Conservation (phyloP, 2,797 vertebrate species). For the Clarias platycephalus region DNA sequence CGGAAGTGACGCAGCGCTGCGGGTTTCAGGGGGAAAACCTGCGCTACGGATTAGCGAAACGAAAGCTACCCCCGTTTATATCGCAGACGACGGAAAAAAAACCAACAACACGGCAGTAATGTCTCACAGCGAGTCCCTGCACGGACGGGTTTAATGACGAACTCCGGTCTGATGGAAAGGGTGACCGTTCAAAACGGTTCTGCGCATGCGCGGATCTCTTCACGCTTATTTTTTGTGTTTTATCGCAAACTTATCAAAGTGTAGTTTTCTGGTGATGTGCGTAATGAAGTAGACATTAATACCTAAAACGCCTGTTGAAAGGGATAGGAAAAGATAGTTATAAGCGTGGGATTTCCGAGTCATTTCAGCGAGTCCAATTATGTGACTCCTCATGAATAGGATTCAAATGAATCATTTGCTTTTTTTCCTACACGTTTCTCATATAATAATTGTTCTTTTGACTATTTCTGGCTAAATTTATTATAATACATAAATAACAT, state of each 20-base stretch:
- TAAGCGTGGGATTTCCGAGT: not conserved
- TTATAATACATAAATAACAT: no score
- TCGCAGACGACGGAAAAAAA: not conserved
- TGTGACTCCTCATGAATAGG: not conserved
- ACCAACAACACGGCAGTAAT: not conserved
- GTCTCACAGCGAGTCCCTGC: not conserved
- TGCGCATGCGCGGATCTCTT: conserved; percentile 6
- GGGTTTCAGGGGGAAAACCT: not conserved
- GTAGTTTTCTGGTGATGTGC: not conserved
- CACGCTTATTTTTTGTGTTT: not conserved
- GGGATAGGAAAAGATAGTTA: not conserved
- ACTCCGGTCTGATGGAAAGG: conserved; percentile 42
- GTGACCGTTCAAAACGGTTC: not conserved
- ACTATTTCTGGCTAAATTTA: not conserved
- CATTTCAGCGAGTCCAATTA: not conserved
- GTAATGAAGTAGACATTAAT: not conserved
- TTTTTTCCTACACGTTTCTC: not conserved
- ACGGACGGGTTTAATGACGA: conserved; percentile 23
- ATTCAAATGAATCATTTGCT: not conserved
- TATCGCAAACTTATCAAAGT: not conserved
- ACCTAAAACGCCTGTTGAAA: not conserved
- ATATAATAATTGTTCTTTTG: not conserved
- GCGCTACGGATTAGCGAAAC: not conserved
- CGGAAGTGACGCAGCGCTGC: conserved; percentile 3
- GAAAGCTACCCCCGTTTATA: not conserved